A percentile compares a stretch with the other conserved stretches of the same genome.
Evolutionary conservation across 2,113 vertebrate genomes (phyloP).

Genomic region (Leiothrix lutea): DNA sequence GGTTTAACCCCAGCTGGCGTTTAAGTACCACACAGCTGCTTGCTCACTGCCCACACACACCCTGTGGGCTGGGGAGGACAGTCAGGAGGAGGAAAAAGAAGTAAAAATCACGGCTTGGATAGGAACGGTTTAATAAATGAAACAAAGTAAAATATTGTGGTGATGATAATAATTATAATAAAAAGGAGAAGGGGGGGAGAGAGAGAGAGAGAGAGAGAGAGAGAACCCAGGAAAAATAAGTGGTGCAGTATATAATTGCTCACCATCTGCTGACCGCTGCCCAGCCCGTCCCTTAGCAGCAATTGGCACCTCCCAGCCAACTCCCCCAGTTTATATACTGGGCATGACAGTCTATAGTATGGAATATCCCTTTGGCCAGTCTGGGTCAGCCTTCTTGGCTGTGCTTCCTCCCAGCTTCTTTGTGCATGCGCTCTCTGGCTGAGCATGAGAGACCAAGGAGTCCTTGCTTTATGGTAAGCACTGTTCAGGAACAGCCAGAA

Average conservation of each 20-base stretch:
- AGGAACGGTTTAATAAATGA: neutral
- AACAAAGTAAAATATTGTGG: neutral
- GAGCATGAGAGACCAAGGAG: neutral
- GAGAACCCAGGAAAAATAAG: neutral
- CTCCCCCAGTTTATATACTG: neutral
- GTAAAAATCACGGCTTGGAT: neutral
- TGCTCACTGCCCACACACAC: neutral
- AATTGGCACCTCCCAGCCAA: neutral
- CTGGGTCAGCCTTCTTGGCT: neutral
- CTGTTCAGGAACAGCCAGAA: neutral
- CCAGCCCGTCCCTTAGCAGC: neutral
- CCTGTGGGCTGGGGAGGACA: neutral
- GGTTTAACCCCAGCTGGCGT: neutral
- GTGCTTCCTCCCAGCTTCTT: neutral
- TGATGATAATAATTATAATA: neutral
- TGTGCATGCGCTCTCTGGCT: neutral
- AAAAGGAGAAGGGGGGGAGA: neutral
- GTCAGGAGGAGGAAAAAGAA: neutral
- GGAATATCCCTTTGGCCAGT: neutral
- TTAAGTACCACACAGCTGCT: neutral
- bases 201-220: neutral
- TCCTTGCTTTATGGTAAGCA: neutral
- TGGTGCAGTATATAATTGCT: neutral
- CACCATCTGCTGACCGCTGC: neutral
- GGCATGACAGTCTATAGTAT: neutral